Base-by-base conservation (phyloP, 1,140 invertebrate species). In the Trachymyrmex cornetzi region DNA sequence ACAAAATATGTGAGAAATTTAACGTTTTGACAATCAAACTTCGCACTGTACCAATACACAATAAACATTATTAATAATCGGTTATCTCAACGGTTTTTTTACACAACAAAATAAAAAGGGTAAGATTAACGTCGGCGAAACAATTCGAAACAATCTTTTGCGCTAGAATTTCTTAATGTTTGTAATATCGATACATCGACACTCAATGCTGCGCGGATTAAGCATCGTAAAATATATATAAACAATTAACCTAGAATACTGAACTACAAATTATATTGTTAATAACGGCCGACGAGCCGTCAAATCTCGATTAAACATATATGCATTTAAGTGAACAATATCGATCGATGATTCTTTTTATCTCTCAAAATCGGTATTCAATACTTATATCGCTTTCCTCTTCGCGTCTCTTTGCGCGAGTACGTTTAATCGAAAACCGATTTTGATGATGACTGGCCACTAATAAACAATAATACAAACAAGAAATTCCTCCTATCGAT, bases 281-380 rank as follows among this genome's bases (percentile, higher is more conserved):
- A 75, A 34, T 74, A 22, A 38, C 50, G 63, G 16, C 59, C 34
- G 19, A 79, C 75, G 14, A 66, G 11, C 22, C 27, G 48, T 64
- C 22, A 22, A 67, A 67, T 53, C 34, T 63, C 57, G 57, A 67
- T 48, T 38, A 16, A 77, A 77, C 22, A 30, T 84, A 44, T 44
- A 57, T 12, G 44, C 22, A 63, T 77, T 61, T 63, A 85, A 85
- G 24, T 59, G 19, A 38, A 77, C 48, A 22, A 67, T 55, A 53
- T 79, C 59, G 22, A 55, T 64, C 55, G 38, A 84, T 27, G 22
- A 67, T 81, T 48, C 48, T 64, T 77, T 34, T 34, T 74, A 12
- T 64, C 12, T 63, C 24, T 85, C 85, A 89, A 90, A 90, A 90
- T 75, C 79, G 79, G 50, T 69, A 79, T 89, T 85, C 85, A 89